A percentile compares a stretch with the other conserved stretches of the same genome.
Conservation (phyloP, 2,797 vertebrate species). For the Stomatorhinus walkeri region DNA sequence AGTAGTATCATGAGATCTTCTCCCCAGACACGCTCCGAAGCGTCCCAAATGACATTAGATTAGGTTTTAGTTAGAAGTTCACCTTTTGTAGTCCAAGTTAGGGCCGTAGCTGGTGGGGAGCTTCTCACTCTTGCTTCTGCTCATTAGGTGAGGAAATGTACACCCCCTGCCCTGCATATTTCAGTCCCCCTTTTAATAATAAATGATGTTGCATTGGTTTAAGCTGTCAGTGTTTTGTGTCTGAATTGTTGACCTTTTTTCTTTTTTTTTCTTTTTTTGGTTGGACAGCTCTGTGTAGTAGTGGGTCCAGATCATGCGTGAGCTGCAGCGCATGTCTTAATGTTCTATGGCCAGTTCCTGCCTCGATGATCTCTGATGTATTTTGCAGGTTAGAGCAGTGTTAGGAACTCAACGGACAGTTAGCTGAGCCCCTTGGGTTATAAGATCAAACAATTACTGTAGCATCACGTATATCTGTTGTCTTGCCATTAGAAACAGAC, state of each 20-base stretch:
- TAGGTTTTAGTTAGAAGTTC: not conserved
- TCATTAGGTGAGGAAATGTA: not conserved
- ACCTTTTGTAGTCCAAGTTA: not conserved
- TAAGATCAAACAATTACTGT: conserved; percentile 7
- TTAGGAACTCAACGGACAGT: not conserved
- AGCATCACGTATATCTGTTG: not conserved
- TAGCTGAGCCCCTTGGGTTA: not conserved
- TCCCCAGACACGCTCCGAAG: not conserved
- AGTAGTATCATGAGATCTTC: not conserved
- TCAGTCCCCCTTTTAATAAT: not conserved
- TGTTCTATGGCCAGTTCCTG: not conserved
- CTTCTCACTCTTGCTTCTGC: not conserved
- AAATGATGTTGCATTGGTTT: not conserved
- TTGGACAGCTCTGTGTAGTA: not conserved
- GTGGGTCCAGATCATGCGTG: not conserved
- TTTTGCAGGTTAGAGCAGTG: not conserved
- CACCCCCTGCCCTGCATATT: not conserved
- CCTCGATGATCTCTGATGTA: not conserved
- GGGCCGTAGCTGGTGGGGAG: not conserved
- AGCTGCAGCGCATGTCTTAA: not conserved
- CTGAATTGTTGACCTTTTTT: not conserved
- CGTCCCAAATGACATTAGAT: not conserved
- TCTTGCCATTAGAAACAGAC: not conserved
- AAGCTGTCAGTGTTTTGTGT: not conserved
- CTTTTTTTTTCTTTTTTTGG: not conserved